Base-by-base conservation (phyloP, 2,888 invertebrate genomes). In the Scrobipalpa atriplicella region DNA sequence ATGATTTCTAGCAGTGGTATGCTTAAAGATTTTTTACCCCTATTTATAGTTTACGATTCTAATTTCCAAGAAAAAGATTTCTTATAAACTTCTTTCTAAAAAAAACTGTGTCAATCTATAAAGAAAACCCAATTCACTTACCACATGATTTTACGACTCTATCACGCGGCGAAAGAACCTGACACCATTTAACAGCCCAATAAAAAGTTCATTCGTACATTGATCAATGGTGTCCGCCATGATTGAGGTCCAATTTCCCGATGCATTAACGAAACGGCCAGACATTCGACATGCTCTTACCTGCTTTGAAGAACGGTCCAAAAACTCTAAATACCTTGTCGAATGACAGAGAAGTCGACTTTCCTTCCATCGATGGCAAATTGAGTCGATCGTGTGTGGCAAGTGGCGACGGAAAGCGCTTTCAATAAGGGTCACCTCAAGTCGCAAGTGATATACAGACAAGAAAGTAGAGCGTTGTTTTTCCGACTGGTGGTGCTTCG, bases 251-350 rank as follows among this genome's bases (percentile, higher is more conserved):
- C 51, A 51, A 63, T 63, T 63, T 63, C 36, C 51, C 63, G 51
- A 52, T n/a, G 21, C 62, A 62, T 62, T 63, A 52, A 63, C 29
- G 36, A 62, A 56, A 56, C 38, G 43, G 43, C 18, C 19, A 43
- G 62, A n/a, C 29, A 21, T 62, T 62, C 58, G 58, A 58, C 38
- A 21, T 62, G 62, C 47, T 47, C 62, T 68, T 62, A 68, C 66
- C 60, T 67, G 64, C 66, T 65, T 69, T 51, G 56, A 61, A 67
- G 62, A 68, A 68, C 58, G 52, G 38, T 63, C 52, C 38, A 63
- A 52, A 62, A 63, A 52, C 52, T 63, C 47, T 38, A 63, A 63
- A 63, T 38, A 38, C 63, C 63, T 52, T 63, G 38, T 63, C 63
- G 36, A 63, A 63, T 63, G 29, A 38, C 16, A 11, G 11, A 52